Conservation (phyloP, 2,797 vertebrate species). For the Aselliscus stoliczkanus region DNA sequence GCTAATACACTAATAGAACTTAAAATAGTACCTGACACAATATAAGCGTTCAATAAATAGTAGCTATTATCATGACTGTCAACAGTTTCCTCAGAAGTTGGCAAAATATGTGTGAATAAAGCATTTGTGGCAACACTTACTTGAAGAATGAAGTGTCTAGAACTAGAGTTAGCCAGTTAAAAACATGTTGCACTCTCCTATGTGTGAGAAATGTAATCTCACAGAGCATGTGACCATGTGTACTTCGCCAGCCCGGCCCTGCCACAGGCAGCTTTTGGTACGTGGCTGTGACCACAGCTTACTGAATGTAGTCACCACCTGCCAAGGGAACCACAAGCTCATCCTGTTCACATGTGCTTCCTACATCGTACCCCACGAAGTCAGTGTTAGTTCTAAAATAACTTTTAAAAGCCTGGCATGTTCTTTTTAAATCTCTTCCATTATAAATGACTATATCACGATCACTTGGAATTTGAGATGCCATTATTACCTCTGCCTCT, state of each 20-base stretch:
- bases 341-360: neutral
- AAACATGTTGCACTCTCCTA: neutral
- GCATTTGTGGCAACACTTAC: neutral
- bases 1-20: neutral
- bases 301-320: neutral
- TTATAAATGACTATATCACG: neutral
- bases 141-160: neutral
- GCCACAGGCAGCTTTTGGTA: neutral
- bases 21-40: neutral
- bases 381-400: neutral
- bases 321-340: neutral
- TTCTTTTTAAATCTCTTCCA: neutral
- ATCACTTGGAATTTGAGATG: neutral
- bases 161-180: neutral
- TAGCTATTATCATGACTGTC: neutral
- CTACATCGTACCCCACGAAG: neutral
- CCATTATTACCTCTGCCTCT: neutral
- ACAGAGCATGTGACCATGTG: neutral
- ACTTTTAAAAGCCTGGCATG: neutral
- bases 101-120: neutral
- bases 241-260: neutral
- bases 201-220: neutral
- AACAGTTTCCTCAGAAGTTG: neutral
- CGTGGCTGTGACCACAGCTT: neutral
- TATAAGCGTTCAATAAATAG: neutral